phyloP scores from a whole-genome alignment of 1,140 invertebrate species.

The Pomacea maculata region DNA sequence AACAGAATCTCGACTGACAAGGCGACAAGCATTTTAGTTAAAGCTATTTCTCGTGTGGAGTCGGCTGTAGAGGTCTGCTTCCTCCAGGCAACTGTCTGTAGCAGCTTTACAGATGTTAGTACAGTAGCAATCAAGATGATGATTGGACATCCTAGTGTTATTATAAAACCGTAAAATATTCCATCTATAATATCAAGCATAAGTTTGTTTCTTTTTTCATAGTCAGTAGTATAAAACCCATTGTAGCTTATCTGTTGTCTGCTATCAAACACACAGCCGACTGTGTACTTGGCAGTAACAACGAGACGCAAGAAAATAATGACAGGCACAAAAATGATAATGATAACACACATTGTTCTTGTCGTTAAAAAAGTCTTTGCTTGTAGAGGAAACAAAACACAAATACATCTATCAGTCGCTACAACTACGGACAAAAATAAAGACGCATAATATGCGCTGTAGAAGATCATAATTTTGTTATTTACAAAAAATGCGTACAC shows the following conservation, averaged over 20 bases:
- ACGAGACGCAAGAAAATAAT: background rate
- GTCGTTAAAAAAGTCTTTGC: background rate
- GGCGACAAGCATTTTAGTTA: constrained; percentile 8
- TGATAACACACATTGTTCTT: background rate
- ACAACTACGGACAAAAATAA: background rate
- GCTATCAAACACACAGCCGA: background rate
- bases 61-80: background rate
- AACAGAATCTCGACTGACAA: constrained; percentile 1
- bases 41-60: background rate
- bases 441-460: background rate
- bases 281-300: background rate
- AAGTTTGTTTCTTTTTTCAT: background rate
- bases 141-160: constrained; percentile 1
- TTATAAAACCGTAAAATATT: constrained; percentile 3
- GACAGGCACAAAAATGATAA: background rate
- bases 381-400: constrained; percentile 1
- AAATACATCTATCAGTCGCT: background rate
- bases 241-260: no score
- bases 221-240: no score
- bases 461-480: background rate
- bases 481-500: background rate
- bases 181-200: constrained; percentile 1
- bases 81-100: background rate
- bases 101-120: background rate
- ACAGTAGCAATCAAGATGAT: background rate